Evolutionary conservation across 2,113 vertebrate genomes (phyloP).

Genomic region (Micronisus gabar): DNA sequence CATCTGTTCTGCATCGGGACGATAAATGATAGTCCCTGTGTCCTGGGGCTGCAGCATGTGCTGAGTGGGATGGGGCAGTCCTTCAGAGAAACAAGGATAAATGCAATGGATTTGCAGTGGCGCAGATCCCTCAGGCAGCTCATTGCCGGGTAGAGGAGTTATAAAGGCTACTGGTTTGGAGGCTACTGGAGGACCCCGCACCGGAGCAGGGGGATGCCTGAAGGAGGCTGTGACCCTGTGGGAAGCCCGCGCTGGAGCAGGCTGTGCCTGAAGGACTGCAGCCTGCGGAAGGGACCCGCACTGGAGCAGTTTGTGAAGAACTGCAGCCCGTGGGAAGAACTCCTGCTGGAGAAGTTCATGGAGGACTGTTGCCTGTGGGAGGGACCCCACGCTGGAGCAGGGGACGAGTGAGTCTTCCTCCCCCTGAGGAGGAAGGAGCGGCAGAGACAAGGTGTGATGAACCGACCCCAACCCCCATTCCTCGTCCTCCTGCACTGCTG

Average conservation of each 20-base stretch:
- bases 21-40: background rate
- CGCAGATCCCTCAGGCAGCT: background rate
- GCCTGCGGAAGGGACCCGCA: background rate
- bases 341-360: no score
- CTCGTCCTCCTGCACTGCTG: no score
- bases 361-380: no score
- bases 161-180: background rate
- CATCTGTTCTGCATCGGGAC: background rate
- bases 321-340: background rate
- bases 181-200: background rate
- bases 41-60: background rate
- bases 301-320: background rate
- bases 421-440: no score
- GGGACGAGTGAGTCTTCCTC: no score
- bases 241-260: background rate
- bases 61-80: background rate
- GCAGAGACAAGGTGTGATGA: no score
- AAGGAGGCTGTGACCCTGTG: no score
- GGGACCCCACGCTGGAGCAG: no score
- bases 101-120: background rate
- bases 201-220: background rate
- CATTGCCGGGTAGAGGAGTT: background rate
- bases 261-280: no score
- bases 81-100: background rate
- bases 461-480: no score